phyloP scores from a whole-genome alignment of 2,888 invertebrate genomes.

The Ichneumon xanthorius region DNA sequence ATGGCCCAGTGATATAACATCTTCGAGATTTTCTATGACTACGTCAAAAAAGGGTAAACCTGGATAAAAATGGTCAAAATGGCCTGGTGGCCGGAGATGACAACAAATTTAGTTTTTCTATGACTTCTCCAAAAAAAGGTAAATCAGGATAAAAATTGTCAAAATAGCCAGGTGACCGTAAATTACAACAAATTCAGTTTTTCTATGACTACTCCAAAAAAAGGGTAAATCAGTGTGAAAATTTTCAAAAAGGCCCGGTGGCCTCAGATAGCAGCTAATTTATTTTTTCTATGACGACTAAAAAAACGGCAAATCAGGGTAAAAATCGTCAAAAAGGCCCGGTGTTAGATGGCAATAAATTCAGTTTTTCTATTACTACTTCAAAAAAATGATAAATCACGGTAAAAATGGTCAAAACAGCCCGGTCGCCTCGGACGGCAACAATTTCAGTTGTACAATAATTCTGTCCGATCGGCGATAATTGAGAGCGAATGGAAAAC shows the following conservation, averaged over 20 bases:
- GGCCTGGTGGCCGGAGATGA: background rate
- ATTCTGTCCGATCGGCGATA: no score
- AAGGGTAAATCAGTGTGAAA: background rate
- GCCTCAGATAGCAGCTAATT: no score
- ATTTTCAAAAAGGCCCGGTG: background rate
- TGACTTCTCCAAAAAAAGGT: no score
- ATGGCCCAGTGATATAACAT: background rate
- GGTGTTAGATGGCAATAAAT: no score
- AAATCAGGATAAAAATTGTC: background rate
- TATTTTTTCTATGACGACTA: no score
- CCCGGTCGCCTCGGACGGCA: background rate
- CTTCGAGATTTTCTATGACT: background rate
- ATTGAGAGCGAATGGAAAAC: no score
- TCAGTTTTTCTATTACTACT: no score
- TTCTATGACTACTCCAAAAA: background rate
- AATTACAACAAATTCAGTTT: no score
- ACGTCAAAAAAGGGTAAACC: background rate
- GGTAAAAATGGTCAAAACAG: background rate
- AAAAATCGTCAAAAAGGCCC: background rate
- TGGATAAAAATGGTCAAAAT: background rate
- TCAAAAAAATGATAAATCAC: background rate
- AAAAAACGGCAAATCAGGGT: no score
- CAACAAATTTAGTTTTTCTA: background rate
- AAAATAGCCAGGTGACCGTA: background rate
- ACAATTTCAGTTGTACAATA: background rate